Evolutionary conservation across 1,140 invertebrate species (phyloP), one percentile per base, ranked within the genome.

Genomic region (Sarcophaga peregrina): DNA sequence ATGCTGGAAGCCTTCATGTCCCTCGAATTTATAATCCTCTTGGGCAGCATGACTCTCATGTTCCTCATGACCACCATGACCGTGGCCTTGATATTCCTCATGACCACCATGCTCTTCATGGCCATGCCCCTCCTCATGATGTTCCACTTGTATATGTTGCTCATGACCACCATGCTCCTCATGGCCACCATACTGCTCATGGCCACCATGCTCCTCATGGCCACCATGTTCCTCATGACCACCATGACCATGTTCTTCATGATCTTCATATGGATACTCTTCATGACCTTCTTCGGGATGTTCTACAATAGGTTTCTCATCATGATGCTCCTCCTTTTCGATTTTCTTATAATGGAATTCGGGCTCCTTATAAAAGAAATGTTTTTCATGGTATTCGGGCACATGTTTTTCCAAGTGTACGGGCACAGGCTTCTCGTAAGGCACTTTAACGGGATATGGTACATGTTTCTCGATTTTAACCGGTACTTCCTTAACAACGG

Each of bases 381-480:
- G 88, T 83, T 89, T 89, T 84, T 89, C 88, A 78, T 89, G 88
- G 73, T 84, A 84, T 74, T 89, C 88, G 5, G 88, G 88, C 83
- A 89, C 88, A 75, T 89, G 88, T 84, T 89, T 88, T 83, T 89
- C 87, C 4, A 93, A 91, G 3, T 91, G 83, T 3, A 91, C 88
- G 8, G 92, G 92, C 50, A 91, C 89, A 52, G 87, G 91, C 82
- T 91, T 91, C 76, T 93, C 92, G 10, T 92, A 90, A 5, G 92
- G 91, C 15, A 93, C 91, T 85, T 93, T 92, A 15, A 93, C 92
- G 45, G 91, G 88, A 85, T 92, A 93, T n/a, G 92, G 92, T 47
- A 93, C 91, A 48, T 91, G 91, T 84, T 92, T 92, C 84, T 93
- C 92, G 2, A 93, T 91, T 68, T 92, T 92, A 4, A 88, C 87